These are phyloP conservation scores for Parotia lawesii DNA, from an alignment of 2,113 vertebrate species.

Conservation along the genomic window DNA sequence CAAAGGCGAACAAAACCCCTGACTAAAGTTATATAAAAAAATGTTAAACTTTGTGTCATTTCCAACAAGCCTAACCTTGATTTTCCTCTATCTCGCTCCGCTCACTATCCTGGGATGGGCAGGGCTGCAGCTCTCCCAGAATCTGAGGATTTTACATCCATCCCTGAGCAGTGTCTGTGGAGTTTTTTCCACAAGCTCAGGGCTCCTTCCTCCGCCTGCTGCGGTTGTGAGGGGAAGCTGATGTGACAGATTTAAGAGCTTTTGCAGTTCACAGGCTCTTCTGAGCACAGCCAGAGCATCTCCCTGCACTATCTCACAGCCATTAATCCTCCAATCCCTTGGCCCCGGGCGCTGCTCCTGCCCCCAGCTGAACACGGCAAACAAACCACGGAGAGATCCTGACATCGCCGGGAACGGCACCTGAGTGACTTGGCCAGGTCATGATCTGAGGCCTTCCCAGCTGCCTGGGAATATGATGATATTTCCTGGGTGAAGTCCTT, in stretches of 20 bases:
- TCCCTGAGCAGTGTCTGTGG: not conserved
- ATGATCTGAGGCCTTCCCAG: not conserved
- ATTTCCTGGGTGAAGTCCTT: not conserved
- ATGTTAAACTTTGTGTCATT: not conserved
- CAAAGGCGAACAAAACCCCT: accelerated
- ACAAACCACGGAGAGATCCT: not conserved
- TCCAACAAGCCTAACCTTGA: not conserved
- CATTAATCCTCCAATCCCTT: not conserved
- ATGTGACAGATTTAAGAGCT: not conserved
- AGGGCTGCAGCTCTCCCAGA: not conserved
- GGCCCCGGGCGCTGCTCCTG: not conserved
- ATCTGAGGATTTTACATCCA: not conserved
- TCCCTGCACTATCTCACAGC: not conserved
- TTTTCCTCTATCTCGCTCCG: not conserved
- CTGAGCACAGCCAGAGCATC: not conserved
- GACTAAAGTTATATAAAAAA: not conserved
- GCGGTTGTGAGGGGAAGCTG: not conserved
- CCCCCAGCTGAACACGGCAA: not conserved
- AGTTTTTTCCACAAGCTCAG: not conserved
- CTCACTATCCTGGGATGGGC: not conserved
- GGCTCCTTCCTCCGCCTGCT: not conserved
- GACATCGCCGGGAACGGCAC: not conserved
- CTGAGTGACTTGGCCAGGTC: not conserved
- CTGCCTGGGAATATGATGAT: not conserved
- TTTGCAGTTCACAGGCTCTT: not conserved